These are phyloP conservation scores for Chelmon rostratus DNA, from an alignment of 2,797 vertebrate genomes.

Conservation along the genomic window DNA sequence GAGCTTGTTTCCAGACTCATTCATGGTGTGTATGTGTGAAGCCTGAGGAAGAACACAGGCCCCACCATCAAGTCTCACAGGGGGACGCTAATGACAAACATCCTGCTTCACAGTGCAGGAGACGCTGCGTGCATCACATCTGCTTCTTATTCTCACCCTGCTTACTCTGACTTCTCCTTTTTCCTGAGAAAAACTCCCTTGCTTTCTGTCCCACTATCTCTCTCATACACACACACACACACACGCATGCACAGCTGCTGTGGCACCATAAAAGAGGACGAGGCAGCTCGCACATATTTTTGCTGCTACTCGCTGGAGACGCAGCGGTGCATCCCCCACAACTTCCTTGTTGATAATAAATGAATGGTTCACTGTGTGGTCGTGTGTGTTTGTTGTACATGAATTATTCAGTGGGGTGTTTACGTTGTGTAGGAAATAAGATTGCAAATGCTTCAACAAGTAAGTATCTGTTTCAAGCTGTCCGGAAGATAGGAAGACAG, in stretches of 20 bases:
- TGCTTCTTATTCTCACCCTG: conserved; percentile 56
- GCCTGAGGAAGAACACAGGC: conserved; percentile 45
- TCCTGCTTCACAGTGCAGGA: conserved; percentile 67
- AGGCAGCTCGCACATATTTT: conserved; percentile 9
- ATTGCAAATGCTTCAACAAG: conserved; percentile 47
- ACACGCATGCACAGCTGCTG: conserved; percentile 9
- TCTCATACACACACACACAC: conserved; percentile 12
- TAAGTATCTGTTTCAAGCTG: conserved; percentile 31
- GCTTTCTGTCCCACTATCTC: background rate
- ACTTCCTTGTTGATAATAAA: conserved; percentile 57
- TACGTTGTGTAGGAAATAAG: conserved; percentile 53
- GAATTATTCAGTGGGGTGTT: conserved; percentile 66
- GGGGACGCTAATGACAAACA: conserved; percentile 74
- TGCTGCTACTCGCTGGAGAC: conserved; percentile 6
- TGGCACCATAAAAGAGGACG: conserved; percentile 11
- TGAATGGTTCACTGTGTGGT: conserved; percentile 18
- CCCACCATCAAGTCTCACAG: conserved; percentile 63
- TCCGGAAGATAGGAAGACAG: conserved; percentile 5
- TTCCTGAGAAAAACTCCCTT: conserved; percentile 39
- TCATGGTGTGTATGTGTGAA: conserved; percentile 36
- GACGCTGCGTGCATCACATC: conserved; percentile 50
- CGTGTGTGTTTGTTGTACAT: conserved; percentile 45
- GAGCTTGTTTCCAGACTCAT: conserved; percentile 64
- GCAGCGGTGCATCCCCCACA: conserved; percentile 15
- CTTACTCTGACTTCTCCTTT: conserved; percentile 22